Base-by-base conservation (phyloP, 2,888 invertebrate species). In the Neoaliturus tenellus region DNA sequence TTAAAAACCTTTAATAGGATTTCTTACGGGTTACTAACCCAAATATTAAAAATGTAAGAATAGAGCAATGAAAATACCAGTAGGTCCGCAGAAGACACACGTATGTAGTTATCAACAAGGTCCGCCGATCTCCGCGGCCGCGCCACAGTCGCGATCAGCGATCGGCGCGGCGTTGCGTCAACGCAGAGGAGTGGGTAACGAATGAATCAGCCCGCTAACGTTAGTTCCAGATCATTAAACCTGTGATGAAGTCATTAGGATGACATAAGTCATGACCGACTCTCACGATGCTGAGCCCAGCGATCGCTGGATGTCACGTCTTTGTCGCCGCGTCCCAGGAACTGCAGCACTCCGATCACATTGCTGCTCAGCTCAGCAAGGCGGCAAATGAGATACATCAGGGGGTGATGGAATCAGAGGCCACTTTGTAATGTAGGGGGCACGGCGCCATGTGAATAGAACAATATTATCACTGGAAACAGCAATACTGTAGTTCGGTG, bases 161-260 rank as follows among this genome's bases (percentile, higher is more conserved):
- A 62, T 55, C 62, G 25, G 17, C 6, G 55, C n/a, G 14, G 25
- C 17, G n/a, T 62, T 62, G 62, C 62, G 28, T 62, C 62, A 62
- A 62, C 62, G 62, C 62, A 6, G 62, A 62, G 62, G 62, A 62
- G 62, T 17, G 55, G 62, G 71, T 71, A 23, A 33, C 41, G 71
- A 71, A 35, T 71, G 71, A 35, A 71, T 71, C 71, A 71, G 71
- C 71, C 20, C 20, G 39, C 71, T 6, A 62, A 71, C 71, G 71
- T 71, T 41, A 39, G 71, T 71, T 71, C 71, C 71, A 41, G 71
- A 71, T 41, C 71, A 71, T 71, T 71, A 71, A 35, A 71, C 39
- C 35, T 6, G 71, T 39, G 71, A 71, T 71, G 71, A 71, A 71
- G 71, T 71, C 71, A 71, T 71, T 71, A 41, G 20, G 39, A 23